Evolutionary conservation across 2,113 vertebrate genomes (phyloP).

Genomic region (Camelus bactrianus): DNA sequence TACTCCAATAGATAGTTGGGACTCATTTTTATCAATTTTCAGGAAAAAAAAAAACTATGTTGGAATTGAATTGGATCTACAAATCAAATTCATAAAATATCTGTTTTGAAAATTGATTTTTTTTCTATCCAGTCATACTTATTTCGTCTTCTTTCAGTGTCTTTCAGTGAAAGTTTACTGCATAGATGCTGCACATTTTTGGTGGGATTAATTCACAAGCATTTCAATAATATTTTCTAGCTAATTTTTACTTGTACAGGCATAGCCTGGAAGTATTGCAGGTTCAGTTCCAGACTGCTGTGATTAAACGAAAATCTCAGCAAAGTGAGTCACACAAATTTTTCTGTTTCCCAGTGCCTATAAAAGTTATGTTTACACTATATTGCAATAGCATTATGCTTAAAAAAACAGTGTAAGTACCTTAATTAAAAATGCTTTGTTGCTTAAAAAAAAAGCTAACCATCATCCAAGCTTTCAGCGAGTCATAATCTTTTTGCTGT

Average conservation of each 20-base stretch:
- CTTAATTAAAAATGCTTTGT: neutral
- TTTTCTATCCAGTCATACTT: neutral
- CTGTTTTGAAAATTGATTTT: neutral
- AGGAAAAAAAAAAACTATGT: neutral
- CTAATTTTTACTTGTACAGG: neutral
- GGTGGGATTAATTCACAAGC: neutral
- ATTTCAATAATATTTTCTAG: neutral
- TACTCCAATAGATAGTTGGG: neutral
- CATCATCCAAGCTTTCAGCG: neutral
- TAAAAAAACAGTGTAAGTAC: neutral
- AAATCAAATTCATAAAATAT: conserved; percentile 10
- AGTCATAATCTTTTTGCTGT: neutral
- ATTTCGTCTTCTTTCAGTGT: neutral
- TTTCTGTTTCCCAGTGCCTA: neutral
- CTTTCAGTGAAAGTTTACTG: neutral
- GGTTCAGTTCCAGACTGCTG: neutral
- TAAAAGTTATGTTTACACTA: neutral
- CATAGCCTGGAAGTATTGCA: neutral
- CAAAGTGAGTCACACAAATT: neutral
- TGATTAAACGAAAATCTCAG: neutral
- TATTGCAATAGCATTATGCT: neutral
- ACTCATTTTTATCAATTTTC: neutral
- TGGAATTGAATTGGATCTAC: neutral
- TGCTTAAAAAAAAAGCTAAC: neutral
- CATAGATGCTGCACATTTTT: neutral